These are phyloP conservation scores for Microcebus lehilahytsara DNA, from an alignment of 2,113 vertebrate species.

Conservation along the genomic window DNA sequence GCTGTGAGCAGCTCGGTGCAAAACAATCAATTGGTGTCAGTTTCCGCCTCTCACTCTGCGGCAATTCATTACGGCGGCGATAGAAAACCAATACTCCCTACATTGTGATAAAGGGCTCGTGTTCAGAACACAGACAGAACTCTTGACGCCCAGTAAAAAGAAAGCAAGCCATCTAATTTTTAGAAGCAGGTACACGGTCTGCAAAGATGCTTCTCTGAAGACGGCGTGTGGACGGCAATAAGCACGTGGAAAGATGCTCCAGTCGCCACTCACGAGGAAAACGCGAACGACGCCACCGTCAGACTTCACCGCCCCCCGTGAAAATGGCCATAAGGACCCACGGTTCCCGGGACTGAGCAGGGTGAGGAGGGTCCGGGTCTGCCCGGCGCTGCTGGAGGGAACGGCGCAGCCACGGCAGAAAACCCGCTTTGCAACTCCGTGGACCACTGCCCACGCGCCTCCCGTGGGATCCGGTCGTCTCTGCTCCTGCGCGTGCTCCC, in stretches of 20 bases:
- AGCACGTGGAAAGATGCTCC: not conserved
- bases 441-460: not conserved
- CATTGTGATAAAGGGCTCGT: not conserved
- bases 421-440: not conserved
- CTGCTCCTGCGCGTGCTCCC: not conserved
- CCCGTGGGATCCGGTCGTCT: not conserved
- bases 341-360: fast-evolving
- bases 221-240: not conserved
- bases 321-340: not conserved
- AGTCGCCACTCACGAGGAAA: not conserved
- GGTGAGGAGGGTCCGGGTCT: too few species aligned
- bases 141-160: not conserved
- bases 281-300: not conserved
- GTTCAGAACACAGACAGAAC: not conserved
- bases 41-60: not conserved
- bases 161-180: too few species aligned
- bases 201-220: not conserved
- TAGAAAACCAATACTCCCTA: not conserved
- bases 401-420: not conserved
- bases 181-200: not conserved
- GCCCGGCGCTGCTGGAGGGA: not conserved
- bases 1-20: not conserved
- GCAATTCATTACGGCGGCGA: not conserved
- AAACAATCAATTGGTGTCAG: not conserved
- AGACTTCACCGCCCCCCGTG: not conserved